Conservation (phyloP, 2,888 invertebrate genomes). For the Salpingus planirostris region DNA sequence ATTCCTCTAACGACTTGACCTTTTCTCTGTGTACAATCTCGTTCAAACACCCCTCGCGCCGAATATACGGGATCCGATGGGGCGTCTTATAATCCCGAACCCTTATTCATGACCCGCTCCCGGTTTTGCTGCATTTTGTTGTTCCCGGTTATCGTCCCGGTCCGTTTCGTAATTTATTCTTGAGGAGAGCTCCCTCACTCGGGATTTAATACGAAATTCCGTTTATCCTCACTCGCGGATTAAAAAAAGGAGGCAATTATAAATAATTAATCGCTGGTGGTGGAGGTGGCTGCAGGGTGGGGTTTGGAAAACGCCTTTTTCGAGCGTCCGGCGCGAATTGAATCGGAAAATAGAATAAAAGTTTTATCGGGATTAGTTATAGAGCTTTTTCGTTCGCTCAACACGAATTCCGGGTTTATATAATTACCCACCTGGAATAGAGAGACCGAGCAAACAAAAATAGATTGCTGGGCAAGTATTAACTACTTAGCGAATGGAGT, state of each 20-base stretch:
- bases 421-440: slow-evolving; percentile 3
- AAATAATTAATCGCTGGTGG: slow-evolving; percentile 9
- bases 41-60: slow-evolving; percentile 18
- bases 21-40: slow-evolving; percentile 17
- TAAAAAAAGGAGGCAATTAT: slow-evolving; percentile 4
- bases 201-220: too few relatives aligned
- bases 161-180: slow-evolving; percentile 4
- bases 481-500: too few relatives aligned
- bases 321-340: too few relatives aligned
- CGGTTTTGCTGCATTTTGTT: slow-evolving; percentile 17
- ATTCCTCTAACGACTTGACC: slow-evolving; percentile 11
- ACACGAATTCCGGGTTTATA: slow-evolving; percentile 4
- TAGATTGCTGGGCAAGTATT: too few relatives aligned
- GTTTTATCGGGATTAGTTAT: slow-evolving; percentile 3
- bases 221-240: too few relatives aligned
- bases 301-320: too few relatives aligned
- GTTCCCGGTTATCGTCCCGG: slow-evolving; percentile 13
- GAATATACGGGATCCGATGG: slow-evolving; percentile 21
- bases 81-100: slow-evolving; percentile 24
- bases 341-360: slow-evolving; percentile 7
- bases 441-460: too few relatives aligned
- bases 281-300: too few relatives aligned
- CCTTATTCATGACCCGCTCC: slow-evolving; percentile 25
- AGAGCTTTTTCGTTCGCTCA: neutral
- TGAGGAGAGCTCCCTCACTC: too few relatives aligned